Evolutionary conservation across 2,797 vertebrate genomes (phyloP).

Genomic region (Hyperoplus lanceolatus): DNA sequence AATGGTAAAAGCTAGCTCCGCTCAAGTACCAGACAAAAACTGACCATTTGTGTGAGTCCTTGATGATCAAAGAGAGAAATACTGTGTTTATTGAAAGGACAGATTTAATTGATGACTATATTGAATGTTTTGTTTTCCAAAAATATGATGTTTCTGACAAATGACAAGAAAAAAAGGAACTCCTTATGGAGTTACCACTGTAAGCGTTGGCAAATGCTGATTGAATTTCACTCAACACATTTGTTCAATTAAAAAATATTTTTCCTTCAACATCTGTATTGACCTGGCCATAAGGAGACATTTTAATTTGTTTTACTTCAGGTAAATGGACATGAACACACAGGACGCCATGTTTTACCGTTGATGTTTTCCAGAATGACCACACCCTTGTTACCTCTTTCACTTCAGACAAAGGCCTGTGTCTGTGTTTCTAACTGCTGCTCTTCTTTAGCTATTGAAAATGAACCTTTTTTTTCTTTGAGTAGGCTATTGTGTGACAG

Average conservation of each 20-base stretch:
- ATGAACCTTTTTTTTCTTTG: not conserved
- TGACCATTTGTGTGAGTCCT: not conserved
- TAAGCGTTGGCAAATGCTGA: not conserved
- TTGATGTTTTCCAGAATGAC: slow-evolving; percentile 14
- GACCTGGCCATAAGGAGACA: not conserved
- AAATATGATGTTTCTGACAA: not conserved
- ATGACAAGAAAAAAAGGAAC: not conserved
- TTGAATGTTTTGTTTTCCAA: not conserved
- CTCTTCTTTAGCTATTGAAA: not conserved
- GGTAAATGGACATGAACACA: slow-evolving; percentile 36
- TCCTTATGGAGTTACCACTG: not conserved
- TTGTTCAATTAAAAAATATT: not conserved
- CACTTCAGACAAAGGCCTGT: not conserved
- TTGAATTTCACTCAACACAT: not conserved
- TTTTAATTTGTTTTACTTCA: slow-evolving; percentile 1
- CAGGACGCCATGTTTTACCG: slow-evolving; percentile 29
- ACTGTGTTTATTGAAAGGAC: not conserved
- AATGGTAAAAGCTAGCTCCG: slow-evolving; percentile 46
- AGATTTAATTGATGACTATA: not conserved
- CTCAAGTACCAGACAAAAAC: slow-evolving; percentile 19
- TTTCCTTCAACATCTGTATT: not conserved
- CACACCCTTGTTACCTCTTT: slow-evolving; percentile 41
- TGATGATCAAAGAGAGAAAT: not conserved
- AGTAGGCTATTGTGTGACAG: not conserved
- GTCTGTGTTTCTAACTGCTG: not conserved